Conservation (phyloP, 2,113 vertebrate species). For the Clupea harengus region DNA sequence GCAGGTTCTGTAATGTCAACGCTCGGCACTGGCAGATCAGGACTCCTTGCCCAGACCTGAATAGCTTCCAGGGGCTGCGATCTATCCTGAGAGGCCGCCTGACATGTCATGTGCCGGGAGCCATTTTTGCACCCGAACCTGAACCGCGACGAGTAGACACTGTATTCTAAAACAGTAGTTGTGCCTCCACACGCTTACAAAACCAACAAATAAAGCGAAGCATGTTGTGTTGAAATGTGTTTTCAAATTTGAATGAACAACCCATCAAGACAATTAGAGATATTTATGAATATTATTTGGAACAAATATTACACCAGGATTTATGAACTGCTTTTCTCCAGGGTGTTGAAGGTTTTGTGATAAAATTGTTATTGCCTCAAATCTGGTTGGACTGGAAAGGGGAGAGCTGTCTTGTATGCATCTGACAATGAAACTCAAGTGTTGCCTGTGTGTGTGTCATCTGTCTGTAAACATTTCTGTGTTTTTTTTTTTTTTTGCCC, state of each 20-base stretch:
- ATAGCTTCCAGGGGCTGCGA: constrained; percentile 15
- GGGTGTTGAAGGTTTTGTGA: not conserved
- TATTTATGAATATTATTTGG: not conserved
- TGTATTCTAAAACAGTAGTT: not conserved
- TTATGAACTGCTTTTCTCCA: not conserved
- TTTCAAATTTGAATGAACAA: not conserved
- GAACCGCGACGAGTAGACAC: not conserved
- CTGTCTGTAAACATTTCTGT: not conserved
- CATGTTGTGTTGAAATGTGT: too few relatives aligned
- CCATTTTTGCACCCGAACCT: constrained; percentile 1
- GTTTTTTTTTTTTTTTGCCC: too few relatives aligned
- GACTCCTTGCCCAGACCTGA: constrained; percentile 40
- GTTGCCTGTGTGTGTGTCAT: not conserved
- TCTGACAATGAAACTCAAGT: not conserved
- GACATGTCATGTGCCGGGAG: not conserved
- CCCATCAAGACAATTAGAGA: not conserved
- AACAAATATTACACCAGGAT: not conserved
- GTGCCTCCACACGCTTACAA: not conserved
- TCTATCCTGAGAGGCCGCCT: not conserved
- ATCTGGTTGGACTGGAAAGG: constrained; percentile 4
- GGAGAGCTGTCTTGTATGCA: not conserved
- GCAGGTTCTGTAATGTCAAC: constrained; percentile 39
- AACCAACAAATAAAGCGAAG: too few relatives aligned
- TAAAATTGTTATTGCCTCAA: not conserved
- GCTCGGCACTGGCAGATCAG: constrained; percentile 20